phyloP scores from a whole-genome alignment of 1,140 invertebrate species.

The Grapholita molesta region DNA sequence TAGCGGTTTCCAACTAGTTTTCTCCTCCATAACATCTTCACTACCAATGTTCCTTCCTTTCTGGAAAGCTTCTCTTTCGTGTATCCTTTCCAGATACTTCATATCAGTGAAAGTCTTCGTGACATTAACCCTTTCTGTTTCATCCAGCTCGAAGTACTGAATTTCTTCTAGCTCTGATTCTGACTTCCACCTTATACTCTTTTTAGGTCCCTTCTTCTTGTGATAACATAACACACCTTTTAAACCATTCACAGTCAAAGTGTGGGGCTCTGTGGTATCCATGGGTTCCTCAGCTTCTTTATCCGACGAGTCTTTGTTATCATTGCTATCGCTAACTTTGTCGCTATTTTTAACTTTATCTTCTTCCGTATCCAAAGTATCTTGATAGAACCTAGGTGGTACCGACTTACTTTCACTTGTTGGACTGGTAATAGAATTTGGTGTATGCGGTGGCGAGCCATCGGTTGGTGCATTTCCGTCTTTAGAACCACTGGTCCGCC shows the following conservation, averaged over 20 bases:
- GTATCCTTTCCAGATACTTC: conserved; percentile 92
- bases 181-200: conserved; percentile 90
- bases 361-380: conserved; percentile 88
- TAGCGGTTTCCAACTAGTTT: conserved; percentile 84
- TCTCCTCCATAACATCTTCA: conserved; percentile 89
- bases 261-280: conserved; percentile 53
- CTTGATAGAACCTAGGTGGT: conserved; percentile 93
- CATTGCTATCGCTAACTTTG: conserved; percentile 37
- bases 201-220: conserved; percentile 87
- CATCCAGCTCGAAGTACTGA: conserved; percentile 94
- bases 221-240: conserved; percentile 84
- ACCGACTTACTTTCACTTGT: conserved; percentile 73
- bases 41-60: conserved; percentile 84
- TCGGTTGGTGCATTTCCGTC: conserved; percentile 78
- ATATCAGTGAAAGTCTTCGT: conserved; percentile 95
- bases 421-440: conserved; percentile 56
- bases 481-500: conserved; percentile 82
- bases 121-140: conserved; percentile 96
- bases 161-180: conserved; percentile 89
- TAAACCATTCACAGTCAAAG: conserved; percentile 68
- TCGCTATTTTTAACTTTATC: conserved; percentile 51
- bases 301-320: conserved; percentile 32
- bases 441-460: conserved; percentile 66
- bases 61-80: conserved; percentile 91
- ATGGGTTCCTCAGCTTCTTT: conserved; percentile 79